Evolutionary conservation across 1,140 invertebrate genomes (phyloP), one percentile per base, ranked within the genome.

Genomic region (Drosophila ercepeae): DNA sequence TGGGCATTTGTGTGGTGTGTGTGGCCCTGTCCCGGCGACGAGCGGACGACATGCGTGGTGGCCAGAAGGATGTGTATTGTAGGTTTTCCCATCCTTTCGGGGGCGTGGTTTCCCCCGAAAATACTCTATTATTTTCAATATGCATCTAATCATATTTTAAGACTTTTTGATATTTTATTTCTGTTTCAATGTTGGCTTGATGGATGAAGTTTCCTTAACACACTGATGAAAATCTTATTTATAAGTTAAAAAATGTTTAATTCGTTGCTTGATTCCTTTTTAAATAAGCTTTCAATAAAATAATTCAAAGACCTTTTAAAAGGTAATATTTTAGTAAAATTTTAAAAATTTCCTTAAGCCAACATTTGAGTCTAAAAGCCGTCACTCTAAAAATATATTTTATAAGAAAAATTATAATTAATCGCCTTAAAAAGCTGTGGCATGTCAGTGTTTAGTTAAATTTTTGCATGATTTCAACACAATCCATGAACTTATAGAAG

Each of bases 1-100:
- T 97, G 72, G 96, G 96, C 60, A 95, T 97, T 89, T 94, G 97
- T 86, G 96, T 97, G 69, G 96, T 97, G 90, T 97, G 96, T 91
- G 95, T 97, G 59, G 96, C 96, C 3, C 92, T 97, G 0, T 96
- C 96, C 7, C 93, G 96, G 78, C 93, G 96, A 81, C 94, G 95
- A 77, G 93, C 95, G 48, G 96, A 96, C 78, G 96, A 96, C 46
- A 93, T 96, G 84, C 94, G 97, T 77, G 94, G 96, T 93, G 96
- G 96, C 94, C 94, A 93, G 91, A 94, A 94, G 92, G 93, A 94
- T 92, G 91, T 92, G 64, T 94, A 94, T 91, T 94, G 93, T 94
- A 94, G 93, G 93, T 94, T 93, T 16, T n/a, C 9, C 11, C 11
- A 8, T 0, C 8, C 7, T 42, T 16, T 9, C 44, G 23, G 13